phyloP scores from a whole-genome alignment of 2,797 vertebrate species.

The Pseudomugil tenellus region DNA sequence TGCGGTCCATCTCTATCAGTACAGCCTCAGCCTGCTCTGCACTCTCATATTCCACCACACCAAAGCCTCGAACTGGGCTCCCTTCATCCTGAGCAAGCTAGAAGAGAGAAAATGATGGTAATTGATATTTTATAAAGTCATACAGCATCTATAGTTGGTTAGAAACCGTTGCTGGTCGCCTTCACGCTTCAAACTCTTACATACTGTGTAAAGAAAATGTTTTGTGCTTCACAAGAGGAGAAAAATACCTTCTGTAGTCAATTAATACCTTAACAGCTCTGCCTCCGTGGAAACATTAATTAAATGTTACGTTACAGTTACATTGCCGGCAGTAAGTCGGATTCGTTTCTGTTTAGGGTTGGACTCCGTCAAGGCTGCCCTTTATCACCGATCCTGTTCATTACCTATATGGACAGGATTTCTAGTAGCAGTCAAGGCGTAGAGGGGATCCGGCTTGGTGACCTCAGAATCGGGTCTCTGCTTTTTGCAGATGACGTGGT shows the following conservation, averaged over 20 bases:
- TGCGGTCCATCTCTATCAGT: conserved; percentile 83
- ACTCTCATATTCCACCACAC: conserved; percentile 92
- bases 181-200: background rate
- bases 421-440: too few relatives aligned
- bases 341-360: too few relatives aligned
- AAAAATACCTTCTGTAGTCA: too few relatives aligned
- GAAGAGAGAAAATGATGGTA: conserved; percentile 6
- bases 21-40: conserved; percentile 91
- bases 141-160: background rate
- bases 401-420: too few relatives aligned
- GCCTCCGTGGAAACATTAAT: background rate
- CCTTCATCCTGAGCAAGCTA: conserved; percentile 96
- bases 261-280: background rate
- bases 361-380: too few relatives aligned
- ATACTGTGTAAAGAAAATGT: background rate
- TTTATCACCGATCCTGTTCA: too few relatives aligned
- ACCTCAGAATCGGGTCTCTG: too few relatives aligned
- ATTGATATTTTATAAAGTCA: background rate
- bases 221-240: background rate
- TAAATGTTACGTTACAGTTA: background rate
- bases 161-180: background rate
- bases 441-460: too few relatives aligned
- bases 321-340: too few relatives aligned
- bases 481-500: too few relatives aligned
- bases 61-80: conserved; percentile 88